These are phyloP conservation scores for Smutsia temminckii DNA, from an alignment of 2,797 vertebrate genomes.

Conservation along the genomic window DNA sequence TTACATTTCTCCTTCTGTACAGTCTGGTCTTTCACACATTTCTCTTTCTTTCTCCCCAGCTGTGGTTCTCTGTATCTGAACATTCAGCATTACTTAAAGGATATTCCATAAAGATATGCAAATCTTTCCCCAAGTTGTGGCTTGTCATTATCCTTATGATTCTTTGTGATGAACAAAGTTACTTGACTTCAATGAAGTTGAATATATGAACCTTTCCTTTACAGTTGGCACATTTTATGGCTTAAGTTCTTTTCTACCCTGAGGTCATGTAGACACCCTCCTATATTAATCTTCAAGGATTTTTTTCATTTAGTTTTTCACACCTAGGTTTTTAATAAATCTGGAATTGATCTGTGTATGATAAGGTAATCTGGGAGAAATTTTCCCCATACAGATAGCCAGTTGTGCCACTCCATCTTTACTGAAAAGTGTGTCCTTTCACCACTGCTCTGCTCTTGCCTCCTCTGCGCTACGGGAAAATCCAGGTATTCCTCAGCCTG, in stretches of 20 bases:
- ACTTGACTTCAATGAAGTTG: background rate
- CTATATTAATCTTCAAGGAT: background rate
- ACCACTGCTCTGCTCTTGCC: background rate
- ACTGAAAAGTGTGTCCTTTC: background rate
- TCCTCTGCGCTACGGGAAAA: background rate
- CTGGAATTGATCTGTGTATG: background rate
- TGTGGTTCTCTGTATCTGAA: background rate
- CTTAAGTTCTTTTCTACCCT: background rate
- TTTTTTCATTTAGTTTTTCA: constrained; percentile 26
- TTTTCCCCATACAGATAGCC: background rate
- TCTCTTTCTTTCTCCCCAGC: background rate
- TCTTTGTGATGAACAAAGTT: background rate
- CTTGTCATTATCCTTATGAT: background rate
- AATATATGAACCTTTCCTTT: background rate
- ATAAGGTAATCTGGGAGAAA: background rate
- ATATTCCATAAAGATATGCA: background rate
- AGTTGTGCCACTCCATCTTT: background rate
- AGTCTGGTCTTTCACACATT: background rate
- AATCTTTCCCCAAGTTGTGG: background rate
- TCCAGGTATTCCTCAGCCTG: background rate
- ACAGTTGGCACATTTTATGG: background rate
- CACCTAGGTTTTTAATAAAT: background rate
- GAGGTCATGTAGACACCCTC: background rate
- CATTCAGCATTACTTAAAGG: background rate
- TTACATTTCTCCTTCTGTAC: background rate